Percentiles rank a stretch among this genome's conserved stretches.
Conservation (phyloP, 2,113 vertebrate genomes). For the Poicephalus meyeri region DNA sequence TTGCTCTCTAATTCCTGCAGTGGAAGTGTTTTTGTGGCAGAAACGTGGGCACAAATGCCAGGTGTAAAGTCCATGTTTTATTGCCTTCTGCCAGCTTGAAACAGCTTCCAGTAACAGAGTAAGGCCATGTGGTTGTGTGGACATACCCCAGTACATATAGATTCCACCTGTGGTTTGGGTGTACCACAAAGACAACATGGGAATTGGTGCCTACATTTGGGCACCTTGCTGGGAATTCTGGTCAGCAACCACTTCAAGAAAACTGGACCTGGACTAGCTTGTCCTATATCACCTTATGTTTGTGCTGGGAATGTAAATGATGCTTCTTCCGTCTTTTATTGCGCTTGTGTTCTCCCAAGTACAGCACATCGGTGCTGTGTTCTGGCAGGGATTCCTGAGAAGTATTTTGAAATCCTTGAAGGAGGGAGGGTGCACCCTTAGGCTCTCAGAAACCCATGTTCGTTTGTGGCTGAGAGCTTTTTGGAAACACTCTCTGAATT, state of each 20-base stretch:
- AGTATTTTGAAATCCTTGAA: constrained; percentile 37
- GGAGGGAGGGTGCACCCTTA: not conserved
- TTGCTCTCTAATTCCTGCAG: not conserved
- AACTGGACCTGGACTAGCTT: not conserved
- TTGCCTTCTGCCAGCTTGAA: not conserved
- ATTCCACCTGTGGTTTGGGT: not conserved
- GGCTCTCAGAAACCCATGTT: not conserved
- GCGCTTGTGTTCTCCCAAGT: not conserved
- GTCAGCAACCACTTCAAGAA: not conserved
- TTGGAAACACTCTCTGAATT: not conserved
- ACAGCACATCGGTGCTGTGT: not conserved
- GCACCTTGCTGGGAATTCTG: not conserved
- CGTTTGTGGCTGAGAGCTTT: not conserved
- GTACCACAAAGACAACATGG: not conserved
- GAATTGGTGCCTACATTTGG: not conserved
- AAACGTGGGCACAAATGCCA: not conserved
- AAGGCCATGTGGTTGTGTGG: not conserved
- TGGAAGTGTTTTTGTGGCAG: not conserved
- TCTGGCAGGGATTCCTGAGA: not conserved
- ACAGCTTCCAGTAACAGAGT: not conserved
- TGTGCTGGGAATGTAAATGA: not conserved
- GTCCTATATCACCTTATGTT: not conserved
- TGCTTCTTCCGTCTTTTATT: not conserved
- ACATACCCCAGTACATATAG: not conserved
- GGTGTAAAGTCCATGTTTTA: accelerated